phyloP scores from a whole-genome alignment of 2,113 vertebrate genomes.

The Eulemur rufifrons region DNA sequence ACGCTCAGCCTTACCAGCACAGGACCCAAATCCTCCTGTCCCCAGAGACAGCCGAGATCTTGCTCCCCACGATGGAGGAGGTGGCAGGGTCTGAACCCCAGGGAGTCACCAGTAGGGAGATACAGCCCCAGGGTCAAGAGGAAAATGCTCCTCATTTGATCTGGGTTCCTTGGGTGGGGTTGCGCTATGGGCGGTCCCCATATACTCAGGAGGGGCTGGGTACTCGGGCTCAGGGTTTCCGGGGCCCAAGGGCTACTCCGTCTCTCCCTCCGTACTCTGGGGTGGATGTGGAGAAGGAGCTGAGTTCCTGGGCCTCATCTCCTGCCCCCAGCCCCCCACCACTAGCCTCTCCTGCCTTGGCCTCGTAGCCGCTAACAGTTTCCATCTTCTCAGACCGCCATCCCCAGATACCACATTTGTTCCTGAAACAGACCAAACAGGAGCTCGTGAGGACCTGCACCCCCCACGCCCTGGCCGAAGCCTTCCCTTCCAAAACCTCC shows the following conservation, averaged over 20 bases:
- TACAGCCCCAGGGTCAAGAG: background rate
- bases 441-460: background rate
- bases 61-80: background rate
- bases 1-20: background rate
- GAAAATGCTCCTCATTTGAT: background rate
- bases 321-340: background rate
- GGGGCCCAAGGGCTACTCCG: background rate
- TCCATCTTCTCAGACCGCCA: conserved; percentile 98
- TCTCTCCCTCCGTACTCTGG: background rate
- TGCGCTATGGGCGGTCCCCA: background rate
- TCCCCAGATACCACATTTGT: conserved; percentile 98
- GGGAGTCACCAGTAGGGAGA: conserved; percentile 66
- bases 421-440: conserved; percentile 84
- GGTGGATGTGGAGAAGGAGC: fast-evolving
- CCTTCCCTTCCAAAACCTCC: background rate
- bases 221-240: background rate
- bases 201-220: background rate
- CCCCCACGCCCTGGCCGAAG: background rate
- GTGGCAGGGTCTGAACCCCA: background rate
- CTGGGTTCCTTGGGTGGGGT: background rate
- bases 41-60: background rate
- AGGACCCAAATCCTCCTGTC: background rate
- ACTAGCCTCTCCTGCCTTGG: conserved; percentile 88
- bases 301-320: background rate
- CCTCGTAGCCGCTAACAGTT: conserved; percentile 94